Evolutionary conservation across 2,113 vertebrate genomes (phyloP), one percentile per base, ranked within the genome.

Genomic region (Myxocyprinus asiaticus): DNA sequence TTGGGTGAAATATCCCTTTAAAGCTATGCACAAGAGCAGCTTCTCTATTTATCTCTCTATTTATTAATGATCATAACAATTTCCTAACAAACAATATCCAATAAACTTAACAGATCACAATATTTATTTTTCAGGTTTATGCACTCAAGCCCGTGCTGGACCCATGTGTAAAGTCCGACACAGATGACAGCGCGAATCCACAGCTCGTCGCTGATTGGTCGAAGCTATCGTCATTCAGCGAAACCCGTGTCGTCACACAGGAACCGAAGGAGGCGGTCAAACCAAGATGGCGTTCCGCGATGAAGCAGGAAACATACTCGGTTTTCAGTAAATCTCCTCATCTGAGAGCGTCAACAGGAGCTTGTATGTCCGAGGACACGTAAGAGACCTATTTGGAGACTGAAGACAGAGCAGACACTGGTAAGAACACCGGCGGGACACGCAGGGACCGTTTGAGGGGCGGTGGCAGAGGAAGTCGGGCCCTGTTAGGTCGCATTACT

Each of bases 201-300:
- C 5, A n/a, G 7, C 17, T 44, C 33, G 5, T 45, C 42, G 11
- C 14, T 51, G 55, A 83, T 81, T 85, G 86, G 83, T 50, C 45
- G 7, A 71, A 48, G 12, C 44, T 82, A 55, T 81, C 80, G 87
- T 91, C 86, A 85, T 17, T 76, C 33, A 68, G 15, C 5, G 0
- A 9, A 62, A 59, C 69, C 22, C 70, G 84, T 91, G 89, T 89
- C 90, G 84, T 88, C 88, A 88, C 48, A 88, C 87, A 90, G 92
- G 88, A 92, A 89, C 86, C 83, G 85, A 85, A 77, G 67, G 65
- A 83, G 85, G 87, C 78, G 82, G 50, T 90, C 81, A 86, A 90
- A 89, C 84, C 92, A 94, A 94, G 90, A 94, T 94, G 93, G 93
- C 92, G 91, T 88, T 89, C 87, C 85, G 88, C 91, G 89, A 85